Evolutionary conservation across 2,888 invertebrate species (phyloP), one percentile per base, ranked within the genome.

Genomic region (Trichopoda pennipes): DNA sequence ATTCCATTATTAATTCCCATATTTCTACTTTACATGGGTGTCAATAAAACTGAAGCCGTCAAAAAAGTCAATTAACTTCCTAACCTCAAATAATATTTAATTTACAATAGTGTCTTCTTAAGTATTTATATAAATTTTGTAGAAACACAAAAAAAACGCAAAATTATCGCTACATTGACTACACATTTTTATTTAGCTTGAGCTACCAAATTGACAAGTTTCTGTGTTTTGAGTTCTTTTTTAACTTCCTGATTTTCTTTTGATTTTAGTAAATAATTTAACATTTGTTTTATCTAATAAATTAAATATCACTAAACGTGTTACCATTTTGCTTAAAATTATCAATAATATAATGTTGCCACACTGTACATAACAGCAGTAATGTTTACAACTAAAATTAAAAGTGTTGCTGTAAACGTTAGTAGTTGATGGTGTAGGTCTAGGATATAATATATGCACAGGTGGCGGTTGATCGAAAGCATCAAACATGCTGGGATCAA

Each of bases 391-490:
- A 14, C 16, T 17, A 23, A 23, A 23, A 19, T 12, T 3, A 12
- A 12, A 19, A 51, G 66, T 79, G 32, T 73, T 77, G 19, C 58
- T 76, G 58, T 77, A 69, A 23, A 66, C 64, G 51, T 68, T 70
- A 35, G 58, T 12, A 32, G 28, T 49, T 21, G 85, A 32, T 0
- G 86, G 86, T 14, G 89, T 88, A 38, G 94, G 94, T 86, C 93
- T 93, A 63, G 94, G 94, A 91, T 94, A 94, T 86, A 94, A 92
- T 88, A 94, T 94, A 89, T 94, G 94, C 78, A 94, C 94, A 75
- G 94, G 94, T 69, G 94, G 94, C 56, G 94, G 94, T 84, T 94
- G 93, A 86, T 93, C 93, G 85, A 94, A 92, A 85, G 93, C 94
- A 88, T 94, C 94, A 86, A 94, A 94, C 86, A 93, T 92, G 86